Conservation (phyloP, 2,113 vertebrate species). For the Mugil cephalus region DNA sequence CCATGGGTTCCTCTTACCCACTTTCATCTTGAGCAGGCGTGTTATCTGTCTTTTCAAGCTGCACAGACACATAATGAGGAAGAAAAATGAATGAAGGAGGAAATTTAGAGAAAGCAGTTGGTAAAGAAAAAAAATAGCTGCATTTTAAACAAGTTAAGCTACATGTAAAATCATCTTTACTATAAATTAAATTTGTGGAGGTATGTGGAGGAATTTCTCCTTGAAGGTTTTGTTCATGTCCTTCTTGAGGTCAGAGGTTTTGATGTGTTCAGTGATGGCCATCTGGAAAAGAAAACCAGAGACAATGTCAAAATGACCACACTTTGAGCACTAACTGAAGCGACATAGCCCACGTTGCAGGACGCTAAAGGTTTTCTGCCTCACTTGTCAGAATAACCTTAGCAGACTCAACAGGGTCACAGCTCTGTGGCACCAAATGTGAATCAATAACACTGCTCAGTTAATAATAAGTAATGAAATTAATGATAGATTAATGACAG, state of each 20-base stretch:
- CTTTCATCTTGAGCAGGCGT: constrained; percentile 95
- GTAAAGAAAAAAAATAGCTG: not conserved
- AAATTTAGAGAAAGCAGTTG: not conserved
- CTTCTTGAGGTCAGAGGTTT: constrained; percentile 99
- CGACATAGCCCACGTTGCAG: not conserved
- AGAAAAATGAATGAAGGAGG: no score
- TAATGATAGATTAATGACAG: no score
- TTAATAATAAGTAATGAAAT: constrained; percentile 11
- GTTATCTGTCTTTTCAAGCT: constrained; percentile 97
- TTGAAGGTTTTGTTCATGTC: constrained; percentile 99
- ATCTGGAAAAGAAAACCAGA: constrained; percentile 86
- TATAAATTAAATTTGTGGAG: constrained; percentile 46
- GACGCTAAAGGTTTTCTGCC: not conserved
- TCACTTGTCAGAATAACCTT: constrained; percentile 8
- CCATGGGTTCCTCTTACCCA: constrained; percentile 94
- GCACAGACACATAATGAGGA: constrained; percentile 9
- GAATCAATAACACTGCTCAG: constrained; percentile 36
- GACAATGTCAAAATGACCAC: constrained; percentile 29
- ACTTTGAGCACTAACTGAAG: constrained; percentile 15
- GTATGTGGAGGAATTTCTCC: constrained; percentile 98
- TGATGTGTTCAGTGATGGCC: constrained; percentile 97
- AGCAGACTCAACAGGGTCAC: not conserved
- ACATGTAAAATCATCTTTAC: no score
- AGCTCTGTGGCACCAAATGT: not conserved
- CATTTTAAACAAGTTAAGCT: not conserved